Evolutionary conservation across 2,888 invertebrate genomes (phyloP).

Genomic region (Trissoscelio sp.): DNA sequence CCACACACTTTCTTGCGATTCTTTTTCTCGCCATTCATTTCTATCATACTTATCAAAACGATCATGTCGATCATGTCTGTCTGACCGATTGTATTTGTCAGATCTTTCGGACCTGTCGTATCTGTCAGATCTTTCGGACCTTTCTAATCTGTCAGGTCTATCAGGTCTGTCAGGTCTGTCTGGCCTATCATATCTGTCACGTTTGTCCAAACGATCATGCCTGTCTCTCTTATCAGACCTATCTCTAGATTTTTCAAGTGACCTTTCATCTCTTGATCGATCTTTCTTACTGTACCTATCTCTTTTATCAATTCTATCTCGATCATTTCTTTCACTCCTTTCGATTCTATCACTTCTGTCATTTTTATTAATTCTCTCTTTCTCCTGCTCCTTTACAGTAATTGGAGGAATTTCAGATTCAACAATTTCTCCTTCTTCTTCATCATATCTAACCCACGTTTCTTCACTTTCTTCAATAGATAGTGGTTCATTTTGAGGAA

Average conservation of each 20-base stretch:
- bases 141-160: too few relatives aligned
- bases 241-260: slow-evolving; percentile 35
- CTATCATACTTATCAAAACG: slow-evolving; percentile 38
- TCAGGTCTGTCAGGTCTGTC: slow-evolving; percentile 31
- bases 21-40: slow-evolving; percentile 40
- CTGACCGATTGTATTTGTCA: slow-evolving; percentile 9
- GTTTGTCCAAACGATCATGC: slow-evolving; percentile 22
- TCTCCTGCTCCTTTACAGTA: neutral
- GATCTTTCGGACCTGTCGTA: slow-evolving; percentile 10
- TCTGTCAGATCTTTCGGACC: slow-evolving; percentile 19
- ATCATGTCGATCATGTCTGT: slow-evolving; percentile 40
- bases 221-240: slow-evolving; percentile 31
- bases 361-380: neutral
- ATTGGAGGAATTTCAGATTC: slow-evolving; percentile 16
- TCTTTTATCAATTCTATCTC: slow-evolving; percentile 23
- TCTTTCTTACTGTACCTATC: slow-evolving; percentile 33
- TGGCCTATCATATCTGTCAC: slow-evolving; percentile 17
- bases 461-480: slow-evolving; percentile 24
- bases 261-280: slow-evolving; percentile 9
- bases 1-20: slow-evolving; percentile 38
- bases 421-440: slow-evolving; percentile 57
- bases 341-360: slow-evolving; percentile 1
- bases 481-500: slow-evolving; percentile 59
- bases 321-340: neutral
- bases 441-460: slow-evolving; percentile 35